Conservation (phyloP, 37 sponge, comb jelly and placozoan genomes). For the Tethya wilhelma region DNA sequence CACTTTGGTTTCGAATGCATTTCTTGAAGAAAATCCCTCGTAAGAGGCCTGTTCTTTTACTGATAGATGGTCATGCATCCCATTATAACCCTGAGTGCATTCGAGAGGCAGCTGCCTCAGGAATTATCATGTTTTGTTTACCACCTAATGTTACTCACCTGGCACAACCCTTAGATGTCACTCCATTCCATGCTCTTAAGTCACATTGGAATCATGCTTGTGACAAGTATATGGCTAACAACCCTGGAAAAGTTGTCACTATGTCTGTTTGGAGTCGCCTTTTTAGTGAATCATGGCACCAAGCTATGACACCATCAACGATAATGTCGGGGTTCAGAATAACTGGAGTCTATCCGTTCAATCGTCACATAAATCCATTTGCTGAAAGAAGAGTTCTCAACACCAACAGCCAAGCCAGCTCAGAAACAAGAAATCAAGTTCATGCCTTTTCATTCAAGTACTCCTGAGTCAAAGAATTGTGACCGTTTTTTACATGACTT, state of each 20-base stretch:
- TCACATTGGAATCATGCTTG: constrained; percentile 35
- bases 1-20: constrained; percentile 41
- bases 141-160: constrained; percentile 34
- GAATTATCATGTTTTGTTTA: constrained; percentile 38
- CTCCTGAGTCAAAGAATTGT: too few species aligned
- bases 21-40: constrained; percentile 39
- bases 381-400: neutral
- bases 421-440: too few species aligned
- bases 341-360: constrained; percentile 21
- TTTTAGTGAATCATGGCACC: constrained; percentile 15
- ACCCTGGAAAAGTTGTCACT: constrained; percentile 40
- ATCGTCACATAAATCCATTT: neutral
- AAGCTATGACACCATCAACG: constrained; percentile 24
- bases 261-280: neutral
- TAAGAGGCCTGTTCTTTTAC: constrained; percentile 9
- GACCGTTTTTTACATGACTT: too few species aligned
- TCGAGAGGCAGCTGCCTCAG: constrained; percentile 16
- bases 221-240: constrained; percentile 20
- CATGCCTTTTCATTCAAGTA: constrained; percentile 2
- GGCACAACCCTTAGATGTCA: constrained; percentile 42
- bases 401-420: constrained; percentile 16
- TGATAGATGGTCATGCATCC: constrained; percentile 52
- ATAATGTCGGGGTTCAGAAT: constrained; percentile 23
- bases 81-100: constrained; percentile 38
- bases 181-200: constrained; percentile 38